Evolutionary conservation across 2,888 invertebrate species (phyloP).

Genomic region (Volucella bombylans): DNA sequence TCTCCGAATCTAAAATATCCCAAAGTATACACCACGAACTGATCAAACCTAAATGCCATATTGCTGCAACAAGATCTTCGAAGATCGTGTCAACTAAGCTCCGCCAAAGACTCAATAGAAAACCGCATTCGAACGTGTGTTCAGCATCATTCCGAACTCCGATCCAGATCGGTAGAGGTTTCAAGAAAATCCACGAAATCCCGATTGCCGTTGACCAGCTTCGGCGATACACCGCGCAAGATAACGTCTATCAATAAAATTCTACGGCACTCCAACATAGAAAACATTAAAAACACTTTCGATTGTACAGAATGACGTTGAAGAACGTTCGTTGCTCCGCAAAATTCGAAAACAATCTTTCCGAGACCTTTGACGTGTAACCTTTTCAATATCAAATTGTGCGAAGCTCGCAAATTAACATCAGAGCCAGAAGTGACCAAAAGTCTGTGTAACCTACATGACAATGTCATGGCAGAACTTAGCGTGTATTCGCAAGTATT

Average conservation of each 20-base stretch:
- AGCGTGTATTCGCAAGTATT: no score
- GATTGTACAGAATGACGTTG: conserved; percentile 1
- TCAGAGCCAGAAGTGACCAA: no score
- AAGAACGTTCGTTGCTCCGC: no score
- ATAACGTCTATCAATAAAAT: conserved; percentile 67
- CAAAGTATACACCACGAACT: conserved; percentile 77
- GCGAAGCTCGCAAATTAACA: no score
- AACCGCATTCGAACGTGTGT: conserved; percentile 76
- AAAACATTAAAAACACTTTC: conserved; percentile 66
- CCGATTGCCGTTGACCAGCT: conserved; percentile 76
- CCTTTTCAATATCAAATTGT: no score
- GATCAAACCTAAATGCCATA: conserved; percentile 67
- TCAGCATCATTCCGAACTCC: conserved; percentile 77
- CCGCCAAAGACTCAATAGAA: conserved; percentile 67
- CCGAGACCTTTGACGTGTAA: no score
- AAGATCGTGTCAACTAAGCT: conserved; percentile 75
- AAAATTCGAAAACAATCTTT: no score
- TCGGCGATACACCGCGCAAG: conserved; percentile 77
- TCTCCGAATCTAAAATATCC: conserved; percentile 58
- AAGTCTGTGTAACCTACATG: no score
- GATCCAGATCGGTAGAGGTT: conserved; percentile 78
- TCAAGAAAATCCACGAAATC: conserved; percentile 75
- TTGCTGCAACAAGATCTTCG: conserved; percentile 76
- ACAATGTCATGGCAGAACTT: no score
- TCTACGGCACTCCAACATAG: conserved; percentile 67